Evolutionary conservation across 2,797 vertebrate genomes (phyloP).

Genomic region (Chloroceryle amazona): DNA sequence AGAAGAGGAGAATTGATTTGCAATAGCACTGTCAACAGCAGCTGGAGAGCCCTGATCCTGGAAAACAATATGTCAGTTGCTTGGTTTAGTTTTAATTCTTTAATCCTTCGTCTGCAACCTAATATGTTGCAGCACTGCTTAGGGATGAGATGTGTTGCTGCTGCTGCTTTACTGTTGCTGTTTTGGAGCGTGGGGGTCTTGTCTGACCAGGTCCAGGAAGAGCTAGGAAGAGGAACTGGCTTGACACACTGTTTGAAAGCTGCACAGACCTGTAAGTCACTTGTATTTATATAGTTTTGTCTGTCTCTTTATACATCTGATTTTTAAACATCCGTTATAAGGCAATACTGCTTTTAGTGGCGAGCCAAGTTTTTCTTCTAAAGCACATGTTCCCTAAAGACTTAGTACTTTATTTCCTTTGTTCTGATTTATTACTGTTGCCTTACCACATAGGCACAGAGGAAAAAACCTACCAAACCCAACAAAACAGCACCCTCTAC

Average conservation of each 20-base stretch:
- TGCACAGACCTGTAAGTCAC: conserved; percentile 50
- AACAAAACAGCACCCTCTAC: conserved; percentile 2
- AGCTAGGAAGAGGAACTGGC: conserved; percentile 47
- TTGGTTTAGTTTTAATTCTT: conserved; percentile 52
- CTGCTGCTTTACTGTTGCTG: conserved; percentile 40
- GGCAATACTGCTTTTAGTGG: conserved; percentile 69
- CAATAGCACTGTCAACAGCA: conserved; percentile 39
- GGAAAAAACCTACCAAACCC: conserved; percentile 48
- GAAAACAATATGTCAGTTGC: conserved; percentile 44
- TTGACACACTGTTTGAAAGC: conserved; percentile 22
- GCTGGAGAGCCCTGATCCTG: conserved; percentile 50
- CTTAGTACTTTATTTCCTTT: conserved; percentile 70
- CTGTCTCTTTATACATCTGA: conserved; percentile 62
- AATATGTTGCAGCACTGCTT: not conserved
- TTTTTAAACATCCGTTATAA: conserved; percentile 74
- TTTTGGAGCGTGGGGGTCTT: conserved; percentile 2
- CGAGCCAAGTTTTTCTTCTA: conserved; percentile 75
- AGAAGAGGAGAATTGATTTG: conserved; percentile 19
- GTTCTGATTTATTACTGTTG: conserved; percentile 80
- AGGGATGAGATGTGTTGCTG: not conserved
- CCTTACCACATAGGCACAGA: conserved; percentile 70
- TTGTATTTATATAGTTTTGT: conserved; percentile 63
- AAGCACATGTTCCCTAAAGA: conserved; percentile 76
- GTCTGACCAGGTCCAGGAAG: conserved; percentile 38
- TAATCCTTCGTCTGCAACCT: conserved; percentile 14